Percentiles rank a stretch among this genome's conserved stretches.
These are phyloP conservation scores for Brachionus plicatilis DNA, from an alignment of 1,140 invertebrate species.

Conservation along the genomic window DNA sequence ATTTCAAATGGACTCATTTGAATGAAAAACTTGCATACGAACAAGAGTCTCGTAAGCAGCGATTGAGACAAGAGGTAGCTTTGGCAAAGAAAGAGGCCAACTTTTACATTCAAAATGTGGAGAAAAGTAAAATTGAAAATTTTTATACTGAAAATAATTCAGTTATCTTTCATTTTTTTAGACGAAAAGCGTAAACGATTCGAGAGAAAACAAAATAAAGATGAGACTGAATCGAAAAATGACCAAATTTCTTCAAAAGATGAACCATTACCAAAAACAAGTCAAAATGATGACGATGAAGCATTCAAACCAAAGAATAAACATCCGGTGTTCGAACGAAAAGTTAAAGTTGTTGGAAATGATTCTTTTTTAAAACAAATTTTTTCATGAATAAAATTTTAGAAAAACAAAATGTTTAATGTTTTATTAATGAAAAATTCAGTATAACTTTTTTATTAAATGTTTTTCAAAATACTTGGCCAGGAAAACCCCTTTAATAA, in stretches of 20 bases:
- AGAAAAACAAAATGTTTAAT: too few species aligned
- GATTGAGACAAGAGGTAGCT: constrained; percentile 21
- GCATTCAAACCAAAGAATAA: constrained; percentile 1
- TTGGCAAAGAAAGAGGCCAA: constrained; percentile 38
- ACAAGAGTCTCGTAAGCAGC: constrained; percentile 14
- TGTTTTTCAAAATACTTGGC: too few species aligned
- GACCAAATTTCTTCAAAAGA: background rate
- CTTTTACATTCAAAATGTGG: constrained; percentile 40
- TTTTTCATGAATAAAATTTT: constrained; percentile 29
- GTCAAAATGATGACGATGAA: background rate
- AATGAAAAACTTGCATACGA: constrained; percentile 22
- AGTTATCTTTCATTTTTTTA: background rate
- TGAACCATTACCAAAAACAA: background rate
- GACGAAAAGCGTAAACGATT: constrained; percentile 23
- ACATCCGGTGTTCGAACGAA: constrained; percentile 36
- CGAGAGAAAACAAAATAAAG: background rate
- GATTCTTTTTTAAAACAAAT: constrained; percentile 35
- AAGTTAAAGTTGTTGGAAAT: constrained; percentile 34
- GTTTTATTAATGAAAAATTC: too few species aligned
- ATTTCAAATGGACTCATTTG: constrained; percentile 37
- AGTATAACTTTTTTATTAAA: too few species aligned
- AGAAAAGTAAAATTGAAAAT: constrained; percentile 15
- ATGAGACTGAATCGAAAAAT: background rate
- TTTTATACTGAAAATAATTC: background rate
- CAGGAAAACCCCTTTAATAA: too few species aligned